These are phyloP conservation scores for Drosophila triauraria DNA, from an alignment of 1,140 invertebrate species.

Conservation along the genomic window DNA sequence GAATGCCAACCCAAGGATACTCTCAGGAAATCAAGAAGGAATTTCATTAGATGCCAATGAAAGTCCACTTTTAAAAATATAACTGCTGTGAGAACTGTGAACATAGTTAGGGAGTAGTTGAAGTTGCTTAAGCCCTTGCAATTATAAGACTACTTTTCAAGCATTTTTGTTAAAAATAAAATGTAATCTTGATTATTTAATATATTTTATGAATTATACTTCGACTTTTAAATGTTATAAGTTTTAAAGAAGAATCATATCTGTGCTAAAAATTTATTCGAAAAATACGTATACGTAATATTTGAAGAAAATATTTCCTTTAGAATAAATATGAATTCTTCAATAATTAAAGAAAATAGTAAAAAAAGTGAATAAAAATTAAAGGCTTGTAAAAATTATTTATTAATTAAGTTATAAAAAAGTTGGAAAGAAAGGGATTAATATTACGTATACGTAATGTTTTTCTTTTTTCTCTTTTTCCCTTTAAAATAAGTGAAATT, in stretches of 20 bases:
- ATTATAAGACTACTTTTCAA: too few species aligned
- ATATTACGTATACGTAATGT: slow-evolving; percentile 4
- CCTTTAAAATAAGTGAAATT: too few species aligned
- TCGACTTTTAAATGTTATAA: too few species aligned
- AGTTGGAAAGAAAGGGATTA: too few species aligned
- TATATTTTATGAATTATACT: background rate
- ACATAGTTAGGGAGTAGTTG: background rate
- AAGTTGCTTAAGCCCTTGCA: too few species aligned
- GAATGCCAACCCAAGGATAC: background rate
- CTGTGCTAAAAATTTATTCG: too few species aligned
- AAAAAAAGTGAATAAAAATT: background rate
- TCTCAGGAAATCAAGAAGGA: background rate
- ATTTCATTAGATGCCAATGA: background rate
- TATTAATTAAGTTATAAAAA: too few species aligned
- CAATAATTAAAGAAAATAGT: background rate
- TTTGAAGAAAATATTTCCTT: background rate
- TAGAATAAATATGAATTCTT: background rate
- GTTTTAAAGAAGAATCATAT: background rate
- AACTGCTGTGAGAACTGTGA: background rate
- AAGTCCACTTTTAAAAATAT: background rate
- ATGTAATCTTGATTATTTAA: too few species aligned
- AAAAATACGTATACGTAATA: slow-evolving; percentile 2
- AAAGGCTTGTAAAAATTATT: background rate
- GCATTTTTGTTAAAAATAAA: too few species aligned
- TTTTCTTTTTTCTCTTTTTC: too few species aligned